Conservation (phyloP, 2,888 invertebrate genomes). For the Scaptomyza polygonia region DNA sequence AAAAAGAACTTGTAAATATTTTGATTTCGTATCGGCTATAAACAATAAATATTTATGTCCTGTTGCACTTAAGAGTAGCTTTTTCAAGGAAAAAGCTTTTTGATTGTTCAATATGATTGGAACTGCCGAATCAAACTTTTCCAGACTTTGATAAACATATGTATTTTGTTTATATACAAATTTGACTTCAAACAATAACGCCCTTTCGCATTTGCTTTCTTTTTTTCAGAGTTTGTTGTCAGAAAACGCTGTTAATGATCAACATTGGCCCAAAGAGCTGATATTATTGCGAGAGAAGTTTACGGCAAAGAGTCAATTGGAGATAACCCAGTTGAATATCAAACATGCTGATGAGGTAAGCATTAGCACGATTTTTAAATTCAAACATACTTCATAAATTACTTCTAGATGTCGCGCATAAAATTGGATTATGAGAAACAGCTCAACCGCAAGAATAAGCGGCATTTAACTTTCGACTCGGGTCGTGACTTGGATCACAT, state of each 20-base stretch:
- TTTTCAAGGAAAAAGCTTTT: constrained; percentile 2
- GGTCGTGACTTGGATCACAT: constrained; percentile 82
- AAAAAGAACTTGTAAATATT: constrained; percentile 61
- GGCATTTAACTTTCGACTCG: constrained; percentile 83
- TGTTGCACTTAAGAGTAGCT: constrained; percentile 16
- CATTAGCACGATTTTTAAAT: not conserved
- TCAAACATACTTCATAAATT: not conserved
- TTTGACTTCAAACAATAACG: constrained; percentile 15
- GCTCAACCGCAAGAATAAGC: constrained; percentile 83
- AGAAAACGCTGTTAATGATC: constrained; percentile 88
- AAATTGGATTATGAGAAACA: constrained; percentile 84
- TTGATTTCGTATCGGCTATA: constrained; percentile 35
- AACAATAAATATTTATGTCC: constrained; percentile 68
- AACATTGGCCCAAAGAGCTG: constrained; percentile 90
- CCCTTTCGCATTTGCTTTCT: not conserved
- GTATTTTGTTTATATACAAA: constrained; percentile 15
- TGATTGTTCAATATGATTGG: constrained; percentile 3
- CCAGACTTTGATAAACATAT: constrained; percentile 28
- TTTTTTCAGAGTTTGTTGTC: constrained; percentile 88
- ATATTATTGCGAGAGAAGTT: constrained; percentile 90
- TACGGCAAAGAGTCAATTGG: constrained; percentile 87
- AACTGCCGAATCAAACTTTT: constrained; percentile 37
- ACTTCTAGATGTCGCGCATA: constrained; percentile 83
- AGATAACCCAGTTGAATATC: constrained; percentile 86
- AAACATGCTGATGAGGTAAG: constrained; percentile 87